A percentile compares a stretch with the other conserved stretches of the same genome.
These are phyloP conservation scores for Venustaconcha ellipsiformis DNA, from an alignment of 1,140 invertebrate species.

Conservation along the genomic window DNA sequence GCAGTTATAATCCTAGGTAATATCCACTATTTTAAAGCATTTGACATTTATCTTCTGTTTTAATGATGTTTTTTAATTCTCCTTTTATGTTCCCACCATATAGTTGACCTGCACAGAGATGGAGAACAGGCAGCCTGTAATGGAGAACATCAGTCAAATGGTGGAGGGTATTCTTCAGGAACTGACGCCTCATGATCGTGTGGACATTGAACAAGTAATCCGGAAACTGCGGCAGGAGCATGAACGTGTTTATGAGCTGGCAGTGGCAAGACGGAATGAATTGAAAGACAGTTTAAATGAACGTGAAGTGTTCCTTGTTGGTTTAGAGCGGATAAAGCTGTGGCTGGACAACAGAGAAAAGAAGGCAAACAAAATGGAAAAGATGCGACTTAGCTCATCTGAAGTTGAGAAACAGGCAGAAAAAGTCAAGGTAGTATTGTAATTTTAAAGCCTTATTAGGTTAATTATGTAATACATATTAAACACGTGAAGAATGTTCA, in stretches of 20 bases:
- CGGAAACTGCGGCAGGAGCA: constrained; percentile 69
- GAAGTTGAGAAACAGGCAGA: constrained; percentile 81
- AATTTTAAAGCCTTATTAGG: no score
- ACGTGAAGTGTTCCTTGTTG: constrained; percentile 78
- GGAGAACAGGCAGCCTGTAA: constrained; percentile 84
- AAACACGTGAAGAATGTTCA: no score
- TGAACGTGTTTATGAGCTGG: constrained; percentile 53
- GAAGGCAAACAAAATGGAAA: constrained; percentile 74
- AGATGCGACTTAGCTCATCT: constrained; percentile 77
- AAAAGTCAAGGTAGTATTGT: constrained; percentile 74
- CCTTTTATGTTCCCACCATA: no score
- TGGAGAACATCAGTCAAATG: constrained; percentile 85
- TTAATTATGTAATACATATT: no score
- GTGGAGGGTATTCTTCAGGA: constrained; percentile 86
- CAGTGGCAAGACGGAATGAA: constrained; percentile 41
- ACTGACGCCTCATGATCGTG: constrained; percentile 82
- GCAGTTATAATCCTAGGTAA: no score
- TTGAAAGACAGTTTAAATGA: constrained; percentile 66
- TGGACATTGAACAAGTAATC: constrained; percentile 78
- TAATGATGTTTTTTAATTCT: no score
- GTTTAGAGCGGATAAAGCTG: constrained; percentile 80
- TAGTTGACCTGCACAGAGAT: constrained; percentile 83
- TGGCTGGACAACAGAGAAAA: constrained; percentile 84
- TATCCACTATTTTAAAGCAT: no score
- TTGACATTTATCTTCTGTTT: no score